Conservation (phyloP, 1,140 invertebrate genomes). For the Danaus melanippus region DNA sequence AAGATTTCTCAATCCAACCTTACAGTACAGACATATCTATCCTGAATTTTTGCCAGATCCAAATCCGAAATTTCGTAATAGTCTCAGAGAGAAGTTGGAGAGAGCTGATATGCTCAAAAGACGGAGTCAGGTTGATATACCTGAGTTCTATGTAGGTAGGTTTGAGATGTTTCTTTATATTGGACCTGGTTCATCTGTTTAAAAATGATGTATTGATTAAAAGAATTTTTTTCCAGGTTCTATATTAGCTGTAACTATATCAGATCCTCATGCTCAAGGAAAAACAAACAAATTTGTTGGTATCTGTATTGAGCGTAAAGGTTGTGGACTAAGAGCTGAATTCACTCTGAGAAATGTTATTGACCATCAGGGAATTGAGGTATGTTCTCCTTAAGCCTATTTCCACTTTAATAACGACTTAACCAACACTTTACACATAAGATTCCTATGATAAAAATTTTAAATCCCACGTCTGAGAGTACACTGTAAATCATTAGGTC, state of each 20-base stretch:
- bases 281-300: conserved; percentile 95
- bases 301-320: conserved; percentile 92
- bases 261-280: conserved; percentile 88
- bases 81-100: conserved; percentile 90
- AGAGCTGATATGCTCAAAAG: conserved; percentile 93
- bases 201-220: neutral
- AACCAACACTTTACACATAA: too few relatives aligned
- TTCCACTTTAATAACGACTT: too few relatives aligned
- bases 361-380: conserved; percentile 87
- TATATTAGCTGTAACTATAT: conserved; percentile 91
- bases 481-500: too few relatives aligned
- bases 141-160: conserved; percentile 97
- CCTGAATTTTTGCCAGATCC: conserved; percentile 96
- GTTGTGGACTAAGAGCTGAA: conserved; percentile 84
- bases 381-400: conserved; percentile 21
- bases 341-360: conserved; percentile 95
- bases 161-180: conserved; percentile 9
- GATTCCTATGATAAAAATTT: too few relatives aligned
- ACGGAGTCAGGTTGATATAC: conserved; percentile 87
- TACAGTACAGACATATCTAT: conserved; percentile 83
- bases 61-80: conserved; percentile 83
- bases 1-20: conserved; percentile 30
- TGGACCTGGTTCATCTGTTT: too few relatives aligned
- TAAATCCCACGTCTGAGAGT: too few relatives aligned
- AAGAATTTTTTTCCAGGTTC: conserved; percentile 76